Conservation (phyloP, 2,113 vertebrate genomes). For the Megaleporinus macrocephalus region DNA sequence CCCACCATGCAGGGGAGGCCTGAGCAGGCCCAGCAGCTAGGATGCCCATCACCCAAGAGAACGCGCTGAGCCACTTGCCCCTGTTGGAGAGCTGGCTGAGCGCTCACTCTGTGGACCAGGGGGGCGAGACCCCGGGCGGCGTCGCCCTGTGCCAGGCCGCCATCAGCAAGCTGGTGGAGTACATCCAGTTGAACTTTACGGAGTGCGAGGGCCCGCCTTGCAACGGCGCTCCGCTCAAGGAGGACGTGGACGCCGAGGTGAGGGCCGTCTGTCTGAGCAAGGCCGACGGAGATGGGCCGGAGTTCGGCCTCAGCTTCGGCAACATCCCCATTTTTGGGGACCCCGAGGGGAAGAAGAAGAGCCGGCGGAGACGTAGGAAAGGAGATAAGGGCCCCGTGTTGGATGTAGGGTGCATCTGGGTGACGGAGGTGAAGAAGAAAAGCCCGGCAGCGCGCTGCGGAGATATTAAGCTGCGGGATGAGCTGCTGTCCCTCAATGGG, state of each 20-base stretch:
- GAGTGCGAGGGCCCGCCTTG: conserved; percentile 68
- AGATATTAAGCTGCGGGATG: conserved; percentile 88
- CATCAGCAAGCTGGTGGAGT: conserved; percentile 89
- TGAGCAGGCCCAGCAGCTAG: conserved; percentile 61
- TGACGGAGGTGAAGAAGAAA: conserved; percentile 91
- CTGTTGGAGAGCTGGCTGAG: conserved; percentile 89
- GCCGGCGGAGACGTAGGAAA: conserved; percentile 80
- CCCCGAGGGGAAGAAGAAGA: conserved; percentile 86
- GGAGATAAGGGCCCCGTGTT: conserved; percentile 84
- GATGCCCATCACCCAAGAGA: conserved; percentile 97
- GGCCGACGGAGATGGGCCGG: conserved; percentile 70
- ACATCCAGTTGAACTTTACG: conserved; percentile 91
- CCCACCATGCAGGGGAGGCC: conserved; percentile 74
- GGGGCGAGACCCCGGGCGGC: conserved; percentile 62
- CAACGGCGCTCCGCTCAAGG: conserved; percentile 32
- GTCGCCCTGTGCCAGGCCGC: conserved; percentile 83
- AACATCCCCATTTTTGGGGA: conserved; percentile 95
- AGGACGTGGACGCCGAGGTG: conserved; percentile 83
- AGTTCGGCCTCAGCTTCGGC: conserved; percentile 92
- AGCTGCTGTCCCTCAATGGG: conserved; percentile 93
- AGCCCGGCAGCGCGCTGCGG: conserved; percentile 87
- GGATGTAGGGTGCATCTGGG: conserved; percentile 95
- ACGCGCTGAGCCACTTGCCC: conserved; percentile 85
- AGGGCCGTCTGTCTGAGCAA: conserved; percentile 85
- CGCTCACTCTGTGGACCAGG: conserved; percentile 57